Percentiles rank a stretch among this genome's conserved stretches.
phyloP scores from a whole-genome alignment of 23 tunicate species.

The Trididemnum nubilum region DNA sequence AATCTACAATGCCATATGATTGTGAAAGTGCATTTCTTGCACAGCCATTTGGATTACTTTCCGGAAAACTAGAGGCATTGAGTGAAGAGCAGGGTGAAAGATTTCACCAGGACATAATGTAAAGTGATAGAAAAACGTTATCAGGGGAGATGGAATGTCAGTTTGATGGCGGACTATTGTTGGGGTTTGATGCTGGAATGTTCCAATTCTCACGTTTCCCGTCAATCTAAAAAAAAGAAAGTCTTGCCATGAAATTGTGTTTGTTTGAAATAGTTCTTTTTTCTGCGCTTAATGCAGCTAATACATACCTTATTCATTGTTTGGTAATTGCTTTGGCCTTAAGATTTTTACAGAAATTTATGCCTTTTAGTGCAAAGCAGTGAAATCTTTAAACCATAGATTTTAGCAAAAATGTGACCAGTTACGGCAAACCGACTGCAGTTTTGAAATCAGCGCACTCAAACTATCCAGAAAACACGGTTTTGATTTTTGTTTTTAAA shows the following conservation, averaged over 20 bases:
- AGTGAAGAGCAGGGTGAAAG: slow-evolving; percentile 39
- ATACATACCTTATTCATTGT: neutral
- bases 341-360: slow-evolving; percentile 6
- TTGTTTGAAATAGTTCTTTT: neutral
- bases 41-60: slow-evolving; percentile 31
- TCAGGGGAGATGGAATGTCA: slow-evolving; percentile 26
- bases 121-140: slow-evolving; percentile 25
- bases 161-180: slow-evolving; percentile 36
- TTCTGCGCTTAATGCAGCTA: slow-evolving; percentile 5
- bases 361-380: slow-evolving; percentile 17
- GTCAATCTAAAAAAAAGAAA: slow-evolving; percentile 30
- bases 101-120: slow-evolving; percentile 27
- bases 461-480: slow-evolving; percentile 19
- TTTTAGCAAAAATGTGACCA: slow-evolving; percentile 18
- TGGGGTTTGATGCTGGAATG: slow-evolving; percentile 17
- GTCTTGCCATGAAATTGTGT: slow-evolving; percentile 28
- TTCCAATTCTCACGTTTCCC: neutral
- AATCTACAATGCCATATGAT: neutral
- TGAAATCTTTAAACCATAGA: neutral
- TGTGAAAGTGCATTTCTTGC: slow-evolving; percentile 30
- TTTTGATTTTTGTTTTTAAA: slow-evolving; percentile 14
- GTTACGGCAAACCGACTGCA: slow-evolving; percentile 15
- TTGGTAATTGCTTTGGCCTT: slow-evolving; percentile 5
- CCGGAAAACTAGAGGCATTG: slow-evolving; percentile 33
- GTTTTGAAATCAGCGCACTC: slow-evolving; percentile 20